Conservation (phyloP, 2,797 vertebrate species). For the Synaphobranchus kaupii region DNA sequence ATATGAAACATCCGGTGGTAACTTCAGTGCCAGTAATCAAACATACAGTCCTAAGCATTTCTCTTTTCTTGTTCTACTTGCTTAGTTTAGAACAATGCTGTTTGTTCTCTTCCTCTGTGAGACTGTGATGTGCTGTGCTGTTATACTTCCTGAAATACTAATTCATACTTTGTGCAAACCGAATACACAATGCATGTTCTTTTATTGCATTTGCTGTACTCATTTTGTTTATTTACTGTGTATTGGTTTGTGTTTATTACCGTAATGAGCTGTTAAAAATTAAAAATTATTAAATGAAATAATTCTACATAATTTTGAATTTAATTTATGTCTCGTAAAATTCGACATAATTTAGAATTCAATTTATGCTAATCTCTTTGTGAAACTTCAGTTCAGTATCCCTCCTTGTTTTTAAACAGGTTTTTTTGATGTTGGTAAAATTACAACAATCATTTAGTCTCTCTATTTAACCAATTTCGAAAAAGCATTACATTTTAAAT, state of each 20-base stretch:
- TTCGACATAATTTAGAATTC: too few species aligned
- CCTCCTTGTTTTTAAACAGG: background rate
- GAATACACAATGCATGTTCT: conserved; percentile 3
- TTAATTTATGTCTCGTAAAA: too few species aligned
- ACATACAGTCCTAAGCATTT: conserved; percentile 11
- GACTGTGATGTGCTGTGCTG: background rate
- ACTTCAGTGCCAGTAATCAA: background rate
- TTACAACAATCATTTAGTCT: background rate
- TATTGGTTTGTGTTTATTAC: background rate
- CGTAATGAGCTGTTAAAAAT: background rate
- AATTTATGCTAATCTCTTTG: too few species aligned
- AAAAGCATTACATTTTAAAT: background rate
- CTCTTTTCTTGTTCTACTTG: conserved; percentile 9
- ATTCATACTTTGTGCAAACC: background rate
- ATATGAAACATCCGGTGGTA: background rate
- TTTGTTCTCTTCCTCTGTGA: background rate
- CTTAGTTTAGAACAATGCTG: conserved; percentile 19
- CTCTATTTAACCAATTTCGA: background rate
- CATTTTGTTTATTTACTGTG: background rate
- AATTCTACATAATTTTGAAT: too few species aligned
- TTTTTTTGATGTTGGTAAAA: background rate
- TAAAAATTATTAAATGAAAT: too few species aligned
- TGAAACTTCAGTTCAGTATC: background rate
- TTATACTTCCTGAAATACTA: conserved; percentile 24
- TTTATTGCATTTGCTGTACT: background rate